These are phyloP conservation scores for Tautogolabrus adspersus DNA, from an alignment of 2,113 vertebrate species.

Conservation along the genomic window DNA sequence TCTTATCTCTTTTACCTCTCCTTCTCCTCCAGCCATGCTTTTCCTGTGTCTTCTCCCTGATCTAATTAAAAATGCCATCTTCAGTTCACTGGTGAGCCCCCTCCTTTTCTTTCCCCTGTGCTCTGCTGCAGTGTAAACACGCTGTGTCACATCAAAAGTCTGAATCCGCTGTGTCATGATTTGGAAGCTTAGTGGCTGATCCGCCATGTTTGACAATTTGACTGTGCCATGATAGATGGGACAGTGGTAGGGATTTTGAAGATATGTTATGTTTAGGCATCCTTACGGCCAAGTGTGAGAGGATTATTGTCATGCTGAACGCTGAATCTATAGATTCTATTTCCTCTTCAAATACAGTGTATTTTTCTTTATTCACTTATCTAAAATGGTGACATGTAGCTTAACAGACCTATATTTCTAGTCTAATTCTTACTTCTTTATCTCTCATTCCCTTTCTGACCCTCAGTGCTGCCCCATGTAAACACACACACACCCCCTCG, in stretches of 20 bases:
- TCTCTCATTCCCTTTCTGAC: not conserved
- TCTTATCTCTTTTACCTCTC: slow-evolving; percentile 55
- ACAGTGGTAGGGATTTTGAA: slow-evolving; percentile 30
- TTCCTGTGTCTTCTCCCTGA: slow-evolving; percentile 61
- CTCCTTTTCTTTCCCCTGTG: slow-evolving; percentile 30
- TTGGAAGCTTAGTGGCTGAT: slow-evolving; percentile 62
- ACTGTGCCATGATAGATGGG: slow-evolving; percentile 36
- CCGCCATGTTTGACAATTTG: slow-evolving; percentile 62
- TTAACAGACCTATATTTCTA: not conserved
- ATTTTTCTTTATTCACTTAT: not conserved
- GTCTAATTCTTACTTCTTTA: not conserved
- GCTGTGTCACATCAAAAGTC: slow-evolving; percentile 73
- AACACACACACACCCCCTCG: not conserved
- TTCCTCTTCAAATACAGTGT: slow-evolving; percentile 4
- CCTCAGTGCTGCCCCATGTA: not conserved
- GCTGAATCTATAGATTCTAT: slow-evolving; percentile 1
- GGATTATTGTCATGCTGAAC: slow-evolving; percentile 11
- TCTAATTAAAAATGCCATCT: slow-evolving; percentile 79
- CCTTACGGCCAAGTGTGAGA: slow-evolving; percentile 16
- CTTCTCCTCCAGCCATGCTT: slow-evolving; percentile 41
- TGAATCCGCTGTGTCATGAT: slow-evolving; percentile 72
- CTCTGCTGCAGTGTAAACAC: slow-evolving; percentile 75
- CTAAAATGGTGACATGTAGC: slow-evolving; percentile 16
- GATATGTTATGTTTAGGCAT: slow-evolving; percentile 23
- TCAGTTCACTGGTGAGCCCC: slow-evolving; percentile 66